phyloP scores from a whole-genome alignment of 2,797 vertebrate species.

The Artibeus lituratus region DNA sequence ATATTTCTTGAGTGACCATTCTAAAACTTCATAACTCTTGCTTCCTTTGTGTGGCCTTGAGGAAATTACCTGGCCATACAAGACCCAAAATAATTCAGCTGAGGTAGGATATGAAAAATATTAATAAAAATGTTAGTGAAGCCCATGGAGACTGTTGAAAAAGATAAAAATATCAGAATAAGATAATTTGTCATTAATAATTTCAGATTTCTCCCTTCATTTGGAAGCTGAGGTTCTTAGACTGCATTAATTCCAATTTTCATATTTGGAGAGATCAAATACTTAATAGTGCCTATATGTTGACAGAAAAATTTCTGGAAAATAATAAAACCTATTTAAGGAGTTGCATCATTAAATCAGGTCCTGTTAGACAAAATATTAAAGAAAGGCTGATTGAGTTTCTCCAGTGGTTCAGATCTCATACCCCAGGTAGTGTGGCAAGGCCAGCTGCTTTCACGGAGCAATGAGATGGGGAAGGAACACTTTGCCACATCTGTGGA shows the following conservation, averaged over 20 bases:
- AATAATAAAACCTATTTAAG: neutral
- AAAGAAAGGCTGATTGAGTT: neutral
- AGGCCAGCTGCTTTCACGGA: neutral
- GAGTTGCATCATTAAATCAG: neutral
- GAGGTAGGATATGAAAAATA: slow-evolving; percentile 1
- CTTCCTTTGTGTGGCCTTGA: slow-evolving; percentile 31
- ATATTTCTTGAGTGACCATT: slow-evolving; percentile 26
- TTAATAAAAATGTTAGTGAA: slow-evolving; percentile 45
- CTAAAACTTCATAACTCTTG: slow-evolving; percentile 20
- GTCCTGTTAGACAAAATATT: neutral
- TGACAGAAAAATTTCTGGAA: slow-evolving; percentile 2
- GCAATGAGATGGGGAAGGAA: neutral
- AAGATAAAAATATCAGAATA: slow-evolving; percentile 13
- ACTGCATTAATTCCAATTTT: neutral
- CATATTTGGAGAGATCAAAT: slow-evolving; percentile 17
- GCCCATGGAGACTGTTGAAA: neutral
- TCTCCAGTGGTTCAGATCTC: neutral
- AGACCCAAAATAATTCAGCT: neutral
- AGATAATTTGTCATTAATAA: neutral
- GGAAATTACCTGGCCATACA: neutral
- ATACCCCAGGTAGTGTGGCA: neutral
- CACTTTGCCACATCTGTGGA: neutral
- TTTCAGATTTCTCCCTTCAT: neutral
- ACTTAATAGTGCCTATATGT: neutral
- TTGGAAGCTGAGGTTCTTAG: neutral